Evolutionary conservation across 1,140 invertebrate species (phyloP).

Genomic region (Atta cephalotes): DNA sequence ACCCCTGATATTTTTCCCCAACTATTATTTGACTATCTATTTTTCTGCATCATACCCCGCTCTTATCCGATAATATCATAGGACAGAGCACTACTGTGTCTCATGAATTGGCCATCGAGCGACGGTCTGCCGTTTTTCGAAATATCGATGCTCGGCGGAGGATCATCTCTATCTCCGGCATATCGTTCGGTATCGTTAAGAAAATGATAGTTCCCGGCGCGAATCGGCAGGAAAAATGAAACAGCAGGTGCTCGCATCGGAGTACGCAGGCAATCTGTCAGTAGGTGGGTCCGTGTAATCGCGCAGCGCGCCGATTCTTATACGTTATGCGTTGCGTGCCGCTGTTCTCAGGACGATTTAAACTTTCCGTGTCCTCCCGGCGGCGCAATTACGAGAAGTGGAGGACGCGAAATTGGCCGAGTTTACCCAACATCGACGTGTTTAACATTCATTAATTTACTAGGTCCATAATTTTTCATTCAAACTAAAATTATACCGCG

Average conservation of each 20-base stretch:
- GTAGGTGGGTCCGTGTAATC: slow-evolving; percentile 56
- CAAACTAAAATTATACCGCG: slow-evolving; percentile 24
- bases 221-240: slow-evolving; percentile 65
- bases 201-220: slow-evolving; percentile 62
- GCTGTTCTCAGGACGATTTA: slow-evolving; percentile 12
- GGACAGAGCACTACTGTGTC: slow-evolving; percentile 10
- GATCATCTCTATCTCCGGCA: background rate
- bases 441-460: slow-evolving; percentile 45
- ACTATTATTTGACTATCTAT: slow-evolving; percentile 39
- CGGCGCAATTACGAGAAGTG: background rate
- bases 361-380: slow-evolving; percentile 2
- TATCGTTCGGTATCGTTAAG: slow-evolving; percentile 64
- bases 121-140: slow-evolving; percentile 22
- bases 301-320: slow-evolving; percentile 41
- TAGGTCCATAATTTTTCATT: slow-evolving; percentile 42
- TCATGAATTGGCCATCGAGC: slow-evolving; percentile 4
- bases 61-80: slow-evolving; percentile 49
- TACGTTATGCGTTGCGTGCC: slow-evolving; percentile 31
- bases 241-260: slow-evolving; percentile 67
- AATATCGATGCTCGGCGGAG: slow-evolving; percentile 17
- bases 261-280: slow-evolving; percentile 60
- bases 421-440: slow-evolving; percentile 12
- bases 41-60: slow-evolving; percentile 24
- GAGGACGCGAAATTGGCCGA: slow-evolving; percentile 2
- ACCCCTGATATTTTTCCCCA: slow-evolving; percentile 2